Conservation (phyloP, 2,888 invertebrate genomes). For the Morpho achilles region DNA sequence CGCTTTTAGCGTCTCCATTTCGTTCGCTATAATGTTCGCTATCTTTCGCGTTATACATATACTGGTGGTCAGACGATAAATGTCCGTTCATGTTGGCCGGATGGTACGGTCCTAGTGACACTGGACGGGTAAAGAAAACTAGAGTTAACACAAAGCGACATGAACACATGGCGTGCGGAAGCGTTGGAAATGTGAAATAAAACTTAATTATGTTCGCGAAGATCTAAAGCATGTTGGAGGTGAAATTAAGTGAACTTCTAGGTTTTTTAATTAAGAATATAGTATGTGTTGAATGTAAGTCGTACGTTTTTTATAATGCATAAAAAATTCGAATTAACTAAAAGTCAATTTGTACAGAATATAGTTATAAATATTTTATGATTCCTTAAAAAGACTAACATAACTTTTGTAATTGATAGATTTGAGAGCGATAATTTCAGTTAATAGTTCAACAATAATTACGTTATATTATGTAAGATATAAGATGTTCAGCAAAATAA, state of each 20-base stretch:
- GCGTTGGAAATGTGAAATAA: conserved; percentile 46
- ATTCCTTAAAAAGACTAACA: too few species aligned
- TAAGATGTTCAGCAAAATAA: too few species aligned
- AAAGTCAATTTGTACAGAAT: too few species aligned
- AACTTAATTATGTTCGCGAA: conserved; percentile 38
- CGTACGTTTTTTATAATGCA: too few species aligned
- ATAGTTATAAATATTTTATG: too few species aligned
- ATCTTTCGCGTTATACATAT: conserved; percentile 75
- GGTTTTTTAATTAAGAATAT: conserved; percentile 1
- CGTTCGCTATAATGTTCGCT: conserved; percentile 73
- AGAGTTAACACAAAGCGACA: conserved; percentile 74
- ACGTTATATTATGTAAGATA: too few species aligned
- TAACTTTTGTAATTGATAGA: too few species aligned
- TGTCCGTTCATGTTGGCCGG: conserved; percentile 71
- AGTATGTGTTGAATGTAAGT: too few species aligned
- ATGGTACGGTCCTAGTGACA: conserved; percentile 74
- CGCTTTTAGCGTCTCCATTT: conserved; percentile 63
- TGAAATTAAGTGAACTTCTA: not conserved
- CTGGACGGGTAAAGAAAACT: conserved; percentile 62
- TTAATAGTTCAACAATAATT: too few species aligned
- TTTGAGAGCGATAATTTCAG: too few species aligned
- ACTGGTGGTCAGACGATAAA: conserved; percentile 61
- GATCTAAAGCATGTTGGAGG: conserved; percentile 3
- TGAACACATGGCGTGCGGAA: conserved; percentile 53
- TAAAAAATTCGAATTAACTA: too few species aligned